Evolutionary conservation across 1,140 invertebrate genomes (phyloP), one percentile per base, ranked within the genome.

Genomic region (Cardiocondyla obscurior): DNA sequence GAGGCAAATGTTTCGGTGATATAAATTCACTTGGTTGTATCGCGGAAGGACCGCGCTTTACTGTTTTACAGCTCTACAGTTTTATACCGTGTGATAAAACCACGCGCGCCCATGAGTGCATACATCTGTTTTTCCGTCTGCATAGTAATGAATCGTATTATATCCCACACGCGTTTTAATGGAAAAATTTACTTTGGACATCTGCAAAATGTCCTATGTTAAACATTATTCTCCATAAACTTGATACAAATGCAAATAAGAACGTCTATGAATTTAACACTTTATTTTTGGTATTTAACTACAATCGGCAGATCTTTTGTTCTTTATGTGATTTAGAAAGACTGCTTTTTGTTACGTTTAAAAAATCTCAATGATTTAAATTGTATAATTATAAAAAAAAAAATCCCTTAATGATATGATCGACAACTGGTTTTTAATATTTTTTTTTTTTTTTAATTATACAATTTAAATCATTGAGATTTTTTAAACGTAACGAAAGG

Each of bases 1-100:
- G 58, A 49, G 58, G 73, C 44, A 64, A 79, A 79, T 69, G 46
- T 69, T 69, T 39, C 46, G 74, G 28, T 39, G 62, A 53, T 53
- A 69, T 77, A 36, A 77, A 77, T 67, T 77, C 46, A 28, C 60
- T 51, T 28, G 60, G 74, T 77, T 67, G 16, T 77, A 67, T 53
- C 60, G 22, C 3, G 36, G 19, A 33, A 51, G 22, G 10, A 39
- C 22, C 44, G 57, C 30, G 39, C 25, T 58, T 58, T 72, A 36
- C 65, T 28, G 30, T 36, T 73, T 57, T 73, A 57, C 51, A 36
- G 51, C 53, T 57, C 28, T 73, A 57, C 51, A 19, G 28, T 33
- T 76, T 76, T 64, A 33, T 14, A 44, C 25, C 14, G 19, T 33
- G 19, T 5, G 28, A 62, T 74, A 74, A 74, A 74, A 74, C 19